Conservation (phyloP, 2,888 invertebrate genomes). For the Nephrotoma flavescens region DNA sequence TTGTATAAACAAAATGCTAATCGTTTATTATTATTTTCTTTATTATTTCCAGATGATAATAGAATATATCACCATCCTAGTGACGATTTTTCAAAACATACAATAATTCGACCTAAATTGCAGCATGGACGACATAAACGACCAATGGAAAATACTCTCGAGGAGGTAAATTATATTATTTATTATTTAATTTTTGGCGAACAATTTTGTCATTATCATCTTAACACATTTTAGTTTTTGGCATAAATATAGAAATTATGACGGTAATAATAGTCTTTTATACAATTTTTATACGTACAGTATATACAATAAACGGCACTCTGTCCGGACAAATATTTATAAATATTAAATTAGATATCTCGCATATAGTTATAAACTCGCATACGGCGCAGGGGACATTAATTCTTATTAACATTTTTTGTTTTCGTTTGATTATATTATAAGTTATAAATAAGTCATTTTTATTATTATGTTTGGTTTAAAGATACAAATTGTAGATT, state of each 20-base stretch:
- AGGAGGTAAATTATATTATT: conserved; percentile 37
- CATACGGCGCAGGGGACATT: neutral
- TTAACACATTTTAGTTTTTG: neutral
- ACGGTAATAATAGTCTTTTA: neutral
- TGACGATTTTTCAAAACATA: neutral
- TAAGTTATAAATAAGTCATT: neutral
- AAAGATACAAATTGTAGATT: neutral
- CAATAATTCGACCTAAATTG: conserved; percentile 43
- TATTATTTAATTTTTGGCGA: neutral
- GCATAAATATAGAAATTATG: neutral
- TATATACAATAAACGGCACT: neutral
- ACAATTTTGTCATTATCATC: neutral
- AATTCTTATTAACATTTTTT: neutral
- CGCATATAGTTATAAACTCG: neutral
- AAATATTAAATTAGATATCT: neutral
- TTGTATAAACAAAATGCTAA: neutral
- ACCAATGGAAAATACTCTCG: conserved; percentile 51
- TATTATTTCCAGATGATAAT: neutral
- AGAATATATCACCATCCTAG: neutral
- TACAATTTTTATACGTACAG: neutral
- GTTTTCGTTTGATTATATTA: neutral
- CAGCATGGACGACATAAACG: conserved; percentile 63
- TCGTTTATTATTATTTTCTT: neutral
- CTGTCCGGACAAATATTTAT: neutral
- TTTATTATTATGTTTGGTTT: neutral